phyloP scores from a whole-genome alignment of 2,888 invertebrate species.

The Lottia gigantea region DNA sequence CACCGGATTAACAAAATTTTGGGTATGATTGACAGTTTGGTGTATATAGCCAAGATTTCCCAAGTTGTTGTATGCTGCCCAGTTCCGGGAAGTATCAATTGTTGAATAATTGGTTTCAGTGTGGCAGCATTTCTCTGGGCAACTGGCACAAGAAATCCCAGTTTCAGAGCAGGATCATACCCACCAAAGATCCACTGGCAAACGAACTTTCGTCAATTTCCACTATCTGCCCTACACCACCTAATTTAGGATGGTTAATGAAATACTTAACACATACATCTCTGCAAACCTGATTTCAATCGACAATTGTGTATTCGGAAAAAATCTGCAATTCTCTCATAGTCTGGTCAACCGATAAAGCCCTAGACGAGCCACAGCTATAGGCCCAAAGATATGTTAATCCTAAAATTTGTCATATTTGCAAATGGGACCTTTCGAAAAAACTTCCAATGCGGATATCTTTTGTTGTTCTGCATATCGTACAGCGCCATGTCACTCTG shows the following conservation, averaged over 20 bases:
- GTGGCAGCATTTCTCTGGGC: background rate
- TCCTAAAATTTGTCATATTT: too few species aligned
- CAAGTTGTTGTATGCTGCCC: background rate
- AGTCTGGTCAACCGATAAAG: background rate
- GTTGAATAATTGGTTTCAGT: background rate
- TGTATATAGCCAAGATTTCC: background rate
- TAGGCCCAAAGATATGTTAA: background rate
- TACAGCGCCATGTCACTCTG: too few species aligned
- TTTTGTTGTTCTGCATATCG: too few species aligned
- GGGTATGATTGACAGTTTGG: background rate
- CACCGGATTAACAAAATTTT: background rate
- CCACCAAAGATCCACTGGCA: background rate
- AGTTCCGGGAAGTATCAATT: background rate
- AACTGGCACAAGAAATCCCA: background rate
- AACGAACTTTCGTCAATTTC: background rate
- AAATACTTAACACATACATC: background rate
- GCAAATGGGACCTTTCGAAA: too few species aligned
- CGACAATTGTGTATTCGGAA: background rate
- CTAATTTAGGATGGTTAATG: background rate
- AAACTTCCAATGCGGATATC: too few species aligned
- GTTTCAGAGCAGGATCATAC: background rate
- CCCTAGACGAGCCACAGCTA: background rate
- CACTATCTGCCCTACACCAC: background rate
- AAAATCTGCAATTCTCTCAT: background rate
- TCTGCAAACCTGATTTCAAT: background rate